phyloP scores from a whole-genome alignment of 2,113 vertebrate genomes.

The Pholis gunnellus region DNA sequence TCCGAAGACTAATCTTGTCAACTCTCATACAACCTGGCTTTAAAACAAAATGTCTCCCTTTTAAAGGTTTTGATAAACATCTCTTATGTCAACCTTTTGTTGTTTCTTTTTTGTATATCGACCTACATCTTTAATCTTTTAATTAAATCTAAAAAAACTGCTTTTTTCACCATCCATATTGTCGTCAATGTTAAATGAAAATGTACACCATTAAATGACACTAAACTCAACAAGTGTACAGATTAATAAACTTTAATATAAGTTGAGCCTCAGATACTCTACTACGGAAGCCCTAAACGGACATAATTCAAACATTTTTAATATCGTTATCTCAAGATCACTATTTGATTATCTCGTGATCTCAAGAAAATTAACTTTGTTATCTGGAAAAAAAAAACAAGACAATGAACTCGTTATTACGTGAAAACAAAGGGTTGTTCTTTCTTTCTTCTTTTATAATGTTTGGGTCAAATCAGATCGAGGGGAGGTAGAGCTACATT shows the following conservation, averaged over 20 bases:
- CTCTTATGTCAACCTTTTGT: constrained; percentile 1
- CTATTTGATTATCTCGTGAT: neutral
- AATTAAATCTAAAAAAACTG: constrained; percentile 28
- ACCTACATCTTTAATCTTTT: constrained; percentile 26
- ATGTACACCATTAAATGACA: constrained; percentile 3
- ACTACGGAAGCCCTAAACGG: neutral
- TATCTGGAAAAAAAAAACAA: neutral
- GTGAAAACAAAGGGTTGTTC: neutral
- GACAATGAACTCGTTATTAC: neutral
- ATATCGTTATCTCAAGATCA: neutral
- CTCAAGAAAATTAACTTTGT: neutral
- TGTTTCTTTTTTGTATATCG: neutral
- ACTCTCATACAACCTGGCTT: constrained; percentile 5
- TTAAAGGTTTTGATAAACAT: neutral
- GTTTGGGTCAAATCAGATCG: neutral
- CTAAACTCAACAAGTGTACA: neutral
- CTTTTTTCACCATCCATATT: neutral
- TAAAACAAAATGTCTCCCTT: constrained; percentile 2
- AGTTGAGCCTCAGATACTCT: neutral
- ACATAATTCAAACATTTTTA: neutral
- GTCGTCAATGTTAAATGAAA: neutral
- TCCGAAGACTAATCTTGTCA: constrained; percentile 24
- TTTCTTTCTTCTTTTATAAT: neutral
- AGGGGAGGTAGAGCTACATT: neutral
- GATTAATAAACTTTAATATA: constrained; percentile 4